Conservation (phyloP, 2,797 vertebrate species). For the Paguma larvata region DNA sequence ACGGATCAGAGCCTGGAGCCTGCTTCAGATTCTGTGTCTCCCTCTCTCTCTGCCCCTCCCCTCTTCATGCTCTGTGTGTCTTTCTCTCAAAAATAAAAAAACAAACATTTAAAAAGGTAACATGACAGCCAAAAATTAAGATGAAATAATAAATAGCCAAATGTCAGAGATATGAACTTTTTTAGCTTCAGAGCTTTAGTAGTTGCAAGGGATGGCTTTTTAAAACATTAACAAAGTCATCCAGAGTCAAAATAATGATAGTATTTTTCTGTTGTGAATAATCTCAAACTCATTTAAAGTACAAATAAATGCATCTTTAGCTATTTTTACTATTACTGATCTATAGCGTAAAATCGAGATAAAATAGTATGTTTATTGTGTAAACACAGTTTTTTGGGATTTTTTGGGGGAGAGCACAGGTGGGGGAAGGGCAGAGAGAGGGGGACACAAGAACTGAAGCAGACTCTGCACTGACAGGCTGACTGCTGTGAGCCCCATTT, state of each 20-base stretch:
- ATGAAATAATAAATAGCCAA: neutral
- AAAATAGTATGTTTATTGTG: neutral
- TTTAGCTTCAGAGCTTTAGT: constrained; percentile 15
- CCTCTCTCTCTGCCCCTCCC: no score
- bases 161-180: constrained; percentile 34
- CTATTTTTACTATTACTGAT: constrained; percentile 39
- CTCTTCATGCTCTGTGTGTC: no score
- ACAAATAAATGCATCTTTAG: constrained; percentile 15
- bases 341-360: constrained; percentile 3
- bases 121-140: constrained; percentile 15
- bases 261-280: neutral
- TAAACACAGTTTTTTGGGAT: neutral
- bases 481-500: no score
- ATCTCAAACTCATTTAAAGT: neutral
- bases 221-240: constrained; percentile 10
- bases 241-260: constrained; percentile 26
- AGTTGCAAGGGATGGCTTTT: neutral
- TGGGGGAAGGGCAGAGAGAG: no score
- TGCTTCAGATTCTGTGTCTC: no score
- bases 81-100: neutral
- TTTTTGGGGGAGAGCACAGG: no score
- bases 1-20: no score
- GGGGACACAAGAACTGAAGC: no score
- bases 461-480: no score
- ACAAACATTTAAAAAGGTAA: neutral